A percentile compares a stretch with the other conserved stretches of the same genome.
These are phyloP conservation scores for Ceraclea dissimilis DNA, from an alignment of 2,888 invertebrate species.

Conservation along the genomic window DNA sequence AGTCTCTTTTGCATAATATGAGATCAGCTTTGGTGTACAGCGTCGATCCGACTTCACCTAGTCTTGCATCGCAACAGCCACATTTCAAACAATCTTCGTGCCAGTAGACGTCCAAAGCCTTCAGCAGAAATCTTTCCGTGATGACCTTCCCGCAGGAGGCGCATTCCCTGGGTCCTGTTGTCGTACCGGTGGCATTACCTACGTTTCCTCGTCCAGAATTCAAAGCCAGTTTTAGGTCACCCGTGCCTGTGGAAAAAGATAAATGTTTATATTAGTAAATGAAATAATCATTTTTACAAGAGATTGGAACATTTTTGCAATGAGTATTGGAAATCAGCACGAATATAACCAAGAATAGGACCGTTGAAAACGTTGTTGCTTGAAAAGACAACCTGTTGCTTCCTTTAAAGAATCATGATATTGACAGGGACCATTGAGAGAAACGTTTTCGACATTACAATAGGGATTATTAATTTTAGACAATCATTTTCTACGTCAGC, in stretches of 20 bases:
- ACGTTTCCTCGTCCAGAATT: slow-evolving; percentile 28
- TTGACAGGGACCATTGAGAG: no score
- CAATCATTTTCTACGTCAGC: no score
- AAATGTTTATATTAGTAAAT: neutral
- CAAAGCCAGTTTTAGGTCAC: slow-evolving; percentile 30
- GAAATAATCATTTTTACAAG: no score
- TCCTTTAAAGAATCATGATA: no score
- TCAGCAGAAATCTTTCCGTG: slow-evolving; percentile 72
- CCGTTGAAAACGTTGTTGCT: no score
- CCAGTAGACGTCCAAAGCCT: slow-evolving; percentile 86
- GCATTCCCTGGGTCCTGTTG: slow-evolving; percentile 57
- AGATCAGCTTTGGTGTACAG: slow-evolving; percentile 86
- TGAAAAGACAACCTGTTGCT: no score
- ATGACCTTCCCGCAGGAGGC: slow-evolving; percentile 83
- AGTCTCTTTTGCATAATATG: slow-evolving; percentile 85
- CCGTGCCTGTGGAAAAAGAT: slow-evolving; percentile 18
- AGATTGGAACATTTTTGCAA: no score
- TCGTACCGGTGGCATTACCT: slow-evolving; percentile 34
- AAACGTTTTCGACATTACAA: no score
- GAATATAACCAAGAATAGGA: no score
- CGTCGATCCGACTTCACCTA: slow-evolving; percentile 90
- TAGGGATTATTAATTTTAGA: no score
- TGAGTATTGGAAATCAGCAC: no score
- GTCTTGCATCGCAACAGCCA: slow-evolving; percentile 85
- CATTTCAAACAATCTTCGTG: slow-evolving; percentile 92